Conservation (phyloP, 2,797 vertebrate genomes). For the Bryconaethiops microstoma region DNA sequence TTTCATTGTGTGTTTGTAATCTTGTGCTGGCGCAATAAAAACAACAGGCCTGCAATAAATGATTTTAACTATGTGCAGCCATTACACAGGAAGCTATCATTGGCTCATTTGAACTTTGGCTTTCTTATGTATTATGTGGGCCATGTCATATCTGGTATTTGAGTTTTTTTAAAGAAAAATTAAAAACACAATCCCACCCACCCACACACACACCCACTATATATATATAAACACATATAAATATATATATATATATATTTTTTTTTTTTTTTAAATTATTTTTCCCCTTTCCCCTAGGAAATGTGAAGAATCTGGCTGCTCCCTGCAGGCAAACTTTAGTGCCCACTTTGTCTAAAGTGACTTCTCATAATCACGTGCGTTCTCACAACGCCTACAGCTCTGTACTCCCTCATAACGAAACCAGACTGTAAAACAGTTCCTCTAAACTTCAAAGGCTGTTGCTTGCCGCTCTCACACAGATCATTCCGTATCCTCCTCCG, state of each 20-base stretch:
- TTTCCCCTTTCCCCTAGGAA: neutral
- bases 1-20: neutral
- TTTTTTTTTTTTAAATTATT: too few relatives aligned
- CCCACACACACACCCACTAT: too few relatives aligned
- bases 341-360: neutral
- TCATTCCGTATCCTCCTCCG: neutral
- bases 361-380: neutral
- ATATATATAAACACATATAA: too few relatives aligned
- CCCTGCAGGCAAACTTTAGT: neutral
- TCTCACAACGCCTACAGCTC: neutral
- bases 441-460: neutral
- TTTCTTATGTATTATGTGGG: too few relatives aligned
- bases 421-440: neutral
- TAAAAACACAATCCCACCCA: too few relatives aligned
- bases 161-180: too few relatives aligned
- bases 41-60: neutral
- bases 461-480: neutral
- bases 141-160: too few relatives aligned
- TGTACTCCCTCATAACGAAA: neutral
- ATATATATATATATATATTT: too few relatives aligned
- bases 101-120: neutral
- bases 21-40: neutral
- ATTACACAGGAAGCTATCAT: neutral
- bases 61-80: neutral
- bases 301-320: neutral